Conservation (phyloP, 2,113 vertebrate species). For the Carlito syrichta region DNA sequence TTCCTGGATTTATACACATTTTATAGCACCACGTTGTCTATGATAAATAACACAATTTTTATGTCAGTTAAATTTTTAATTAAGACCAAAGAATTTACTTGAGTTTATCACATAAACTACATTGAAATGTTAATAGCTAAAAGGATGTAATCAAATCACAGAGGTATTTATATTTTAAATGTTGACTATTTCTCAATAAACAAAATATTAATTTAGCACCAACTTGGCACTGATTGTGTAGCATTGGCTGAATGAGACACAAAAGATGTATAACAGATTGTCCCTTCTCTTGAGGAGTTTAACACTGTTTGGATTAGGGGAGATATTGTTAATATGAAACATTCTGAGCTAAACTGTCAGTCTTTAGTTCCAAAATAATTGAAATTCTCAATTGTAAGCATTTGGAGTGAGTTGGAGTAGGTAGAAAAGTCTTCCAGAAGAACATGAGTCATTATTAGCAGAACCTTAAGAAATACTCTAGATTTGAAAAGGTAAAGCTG, state of each 20-base stretch:
- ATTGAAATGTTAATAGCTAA: background rate
- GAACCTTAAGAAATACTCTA: background rate
- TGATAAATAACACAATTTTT: background rate
- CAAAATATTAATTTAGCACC: background rate
- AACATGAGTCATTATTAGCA: background rate
- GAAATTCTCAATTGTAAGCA: background rate
- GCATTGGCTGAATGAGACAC: background rate
- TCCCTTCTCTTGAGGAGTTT: background rate
- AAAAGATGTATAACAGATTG: background rate
- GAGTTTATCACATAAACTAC: background rate
- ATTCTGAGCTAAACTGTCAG: background rate
- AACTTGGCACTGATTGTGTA: background rate
- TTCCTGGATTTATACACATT: too few species aligned
- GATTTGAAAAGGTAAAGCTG: background rate
- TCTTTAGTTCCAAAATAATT: background rate
- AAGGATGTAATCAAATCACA: background rate
- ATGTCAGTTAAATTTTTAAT: background rate
- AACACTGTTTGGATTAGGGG: background rate
- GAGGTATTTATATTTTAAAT: conserved; percentile 25
- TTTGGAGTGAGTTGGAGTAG: background rate
- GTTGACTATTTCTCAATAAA: conserved; percentile 28
- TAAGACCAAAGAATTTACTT: background rate
- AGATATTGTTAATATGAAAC: background rate
- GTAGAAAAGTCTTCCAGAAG: background rate
- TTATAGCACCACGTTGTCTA: background rate